Base-by-base conservation (phyloP, 2,888 invertebrate species). In the Strigamia transsilvanica region DNA sequence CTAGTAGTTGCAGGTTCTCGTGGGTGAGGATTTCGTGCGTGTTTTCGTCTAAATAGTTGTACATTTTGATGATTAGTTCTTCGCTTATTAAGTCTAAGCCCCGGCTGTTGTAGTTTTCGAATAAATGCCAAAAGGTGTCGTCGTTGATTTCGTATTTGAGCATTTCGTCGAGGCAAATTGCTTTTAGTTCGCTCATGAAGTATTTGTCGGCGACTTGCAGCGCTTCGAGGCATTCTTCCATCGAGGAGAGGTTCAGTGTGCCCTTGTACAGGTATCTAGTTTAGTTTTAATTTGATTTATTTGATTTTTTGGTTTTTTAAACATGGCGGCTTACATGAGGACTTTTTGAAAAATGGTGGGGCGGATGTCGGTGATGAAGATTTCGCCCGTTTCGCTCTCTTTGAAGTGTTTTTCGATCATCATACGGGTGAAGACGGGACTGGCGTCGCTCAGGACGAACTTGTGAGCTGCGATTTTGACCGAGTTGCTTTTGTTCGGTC, bases 361-460 rank as follows among this genome's bases (percentile, higher is more conserved):
- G 27, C 32, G n/a, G 9, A 56, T 73, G 73, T 73, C 73, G 15
- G 23, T 73, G 12, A 73, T 73, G 73, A 73, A 73, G 3, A 73
- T 73, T 73, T 73, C 32, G 73, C 73, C 73, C 32, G 73, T 73
- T 73, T 73, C 73, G 32, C 73, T 73, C 7, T 73, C 73, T 32
- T 73, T 73, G 73, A 73, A 73, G n/a, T 73, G 23, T 27, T 27
- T 27, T 32, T 73, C 56, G 56, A 56, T 56, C 56, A 56, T 73
- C 73, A 73, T 73, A 5, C 23, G 12, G 15, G 27, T 73, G 73
- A 73, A 73, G 13, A 73, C 73, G 23, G 73, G 73, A 13, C 73
- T 73, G 12, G 73, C 73, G 13, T 27, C 32, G 32, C 27, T 73
- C n/a, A 73, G n/a, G 13, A 73, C n/a, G 4, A 32, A 6, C 23